These are phyloP conservation scores for Orgyia antiqua DNA, from an alignment of 2,888 invertebrate species.

Conservation along the genomic window DNA sequence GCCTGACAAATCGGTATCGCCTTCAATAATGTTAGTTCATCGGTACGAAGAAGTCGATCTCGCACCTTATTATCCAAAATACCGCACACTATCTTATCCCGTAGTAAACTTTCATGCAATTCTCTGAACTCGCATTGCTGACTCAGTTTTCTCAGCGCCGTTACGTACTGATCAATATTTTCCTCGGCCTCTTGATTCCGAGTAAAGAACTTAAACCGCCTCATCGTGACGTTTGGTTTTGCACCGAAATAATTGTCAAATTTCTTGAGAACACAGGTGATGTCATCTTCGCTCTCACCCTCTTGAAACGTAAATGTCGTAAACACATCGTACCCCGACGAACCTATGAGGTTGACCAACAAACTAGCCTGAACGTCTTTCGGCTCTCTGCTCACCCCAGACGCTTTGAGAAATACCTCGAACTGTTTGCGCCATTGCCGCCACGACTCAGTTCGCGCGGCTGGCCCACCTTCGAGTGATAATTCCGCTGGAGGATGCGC, in stretches of 20 bases:
- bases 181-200: too few relatives aligned
- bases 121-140: too few relatives aligned
- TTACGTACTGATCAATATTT: too few relatives aligned
- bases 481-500: not conserved
- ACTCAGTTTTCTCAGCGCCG: too few relatives aligned
- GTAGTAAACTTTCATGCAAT: not conserved
- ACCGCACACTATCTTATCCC: not conserved
- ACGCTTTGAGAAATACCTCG: too few relatives aligned
- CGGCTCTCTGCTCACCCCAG: too few relatives aligned
- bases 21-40: not conserved
- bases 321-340: constrained; percentile 18
- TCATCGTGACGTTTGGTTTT: constrained; percentile 15
- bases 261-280: too few relatives aligned
- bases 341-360: too few relatives aligned
- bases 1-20: constrained; percentile 1
- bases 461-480: not conserved
- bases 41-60: not conserved
- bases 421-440: too few relatives aligned
- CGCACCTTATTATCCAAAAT: not conserved
- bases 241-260: constrained; percentile 18
- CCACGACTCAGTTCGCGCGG: not conserved
- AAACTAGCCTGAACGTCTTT: too few relatives aligned
- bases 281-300: constrained; percentile 10
- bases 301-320: constrained; percentile 14
- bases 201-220: constrained; percentile 16